Base-by-base conservation (phyloP, 1,140 invertebrate genomes). In the Drosophila jambulina region DNA sequence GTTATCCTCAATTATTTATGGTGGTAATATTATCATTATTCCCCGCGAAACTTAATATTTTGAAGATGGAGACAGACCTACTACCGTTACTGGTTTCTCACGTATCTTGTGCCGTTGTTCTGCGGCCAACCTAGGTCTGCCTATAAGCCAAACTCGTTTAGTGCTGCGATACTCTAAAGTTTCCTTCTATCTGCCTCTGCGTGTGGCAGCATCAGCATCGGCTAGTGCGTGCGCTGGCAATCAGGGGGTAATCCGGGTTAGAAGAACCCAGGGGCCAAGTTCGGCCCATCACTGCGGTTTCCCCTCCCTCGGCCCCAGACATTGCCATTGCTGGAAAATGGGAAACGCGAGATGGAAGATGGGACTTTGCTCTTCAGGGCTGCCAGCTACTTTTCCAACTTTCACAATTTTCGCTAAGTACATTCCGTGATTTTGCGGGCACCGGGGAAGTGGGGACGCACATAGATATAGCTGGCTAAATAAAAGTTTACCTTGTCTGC, bases 331-430 rank as follows among this genome's bases (percentile, higher is more conserved):
- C 43, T 57, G 54, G 51, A 64, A 80, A 64, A 58, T 65, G 69
- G 64, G 61, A 80, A 82, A 78, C 48, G 46, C 29, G 36, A 63
- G 23, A 13, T 32, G 29, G 42, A 54, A 68, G 67, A 70, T 68
- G 67, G 29, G 45, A 38, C 67, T 71, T 17, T 27, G 67, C 34
- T 72, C 38, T 77, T 59, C 63, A 53, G 51, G 63, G 61, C 79
- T 70, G 64, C 38, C 42, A 65, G 45, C 69, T 71, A 87, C 83
- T 87, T 88, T 88, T 78, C 38, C 61, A 87, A 87, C 83, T 87
- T 87, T 87, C 84, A 83, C 84, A 84, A 88, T 83, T 77, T 80
- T 64, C 59, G 58, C 72, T 88, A 88, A 87, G 83, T 88, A 85
- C 84, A 80, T 88, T 88, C 63, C 83, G 49, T 88, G 83, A 87